Base-by-base conservation (phyloP, 2,113 vertebrate species). In the Panthera leo region DNA sequence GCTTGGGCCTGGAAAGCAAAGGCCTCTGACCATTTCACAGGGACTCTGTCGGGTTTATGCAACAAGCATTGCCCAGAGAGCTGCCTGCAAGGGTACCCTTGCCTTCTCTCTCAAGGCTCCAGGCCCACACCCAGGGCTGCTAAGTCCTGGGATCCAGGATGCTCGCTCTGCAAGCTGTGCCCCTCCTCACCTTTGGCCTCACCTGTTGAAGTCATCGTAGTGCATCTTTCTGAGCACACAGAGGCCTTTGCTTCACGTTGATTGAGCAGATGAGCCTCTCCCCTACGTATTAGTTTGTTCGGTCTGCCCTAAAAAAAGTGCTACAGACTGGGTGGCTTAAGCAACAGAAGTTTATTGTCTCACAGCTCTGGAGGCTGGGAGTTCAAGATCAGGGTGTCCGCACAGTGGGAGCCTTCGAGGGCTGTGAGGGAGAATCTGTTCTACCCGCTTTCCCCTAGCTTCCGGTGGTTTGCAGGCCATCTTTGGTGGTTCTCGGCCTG, bases 41-140 rank as follows among this genome's bases (percentile, higher is more conserved):
- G 29, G 18, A 27, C 55, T 45, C 65, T 34, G 39, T 16, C 5
- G 31, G 61, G n/a, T 39, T 67, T n/a, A 8, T 23, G 18, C 34
- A 45, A 18, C 23, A n/a, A 19, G 51, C 13, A 3, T 63, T 80
- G 11, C 63, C 39, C 23, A 78, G 48, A 27, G 15, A 42, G 18
- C 27, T 5, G 5, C 7, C 0, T 2, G 31, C 8, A 2, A 13
- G 7, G 68, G 4, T 5, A 25, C 15, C 34, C 61, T 45, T 13
- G 5, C 48, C 71, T 61, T 65, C 73, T 79, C 36, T 76, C 18
- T 65, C 39, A 27, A 61, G 79, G 48, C 42, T 21, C 55, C 58
- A 58, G 48, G 45, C 61, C 71, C 80, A 83, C 2, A 21, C 2
- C 6, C 21, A 39, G 42, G 36, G n/a, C 11, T 53, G 14, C n/a